phyloP scores from a whole-genome alignment of 2,888 invertebrate species.

The Brachypterus glaber region DNA sequence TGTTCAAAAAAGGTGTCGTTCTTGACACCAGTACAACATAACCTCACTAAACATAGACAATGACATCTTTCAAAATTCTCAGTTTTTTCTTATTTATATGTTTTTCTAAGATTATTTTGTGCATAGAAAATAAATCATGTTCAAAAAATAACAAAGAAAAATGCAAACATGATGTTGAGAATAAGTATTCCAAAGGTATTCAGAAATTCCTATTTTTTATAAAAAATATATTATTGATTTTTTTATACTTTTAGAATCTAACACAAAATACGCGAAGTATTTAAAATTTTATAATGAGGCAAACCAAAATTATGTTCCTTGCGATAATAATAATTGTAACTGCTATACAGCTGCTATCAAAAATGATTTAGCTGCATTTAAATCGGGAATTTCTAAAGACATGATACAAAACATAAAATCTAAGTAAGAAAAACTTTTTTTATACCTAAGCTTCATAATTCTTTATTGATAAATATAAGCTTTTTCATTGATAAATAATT shows the following conservation, averaged over 20 bases:
- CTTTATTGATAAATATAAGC: not conserved
- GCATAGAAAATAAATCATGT: too few relatives aligned
- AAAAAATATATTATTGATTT: too few relatives aligned
- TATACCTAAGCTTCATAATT: constrained; percentile 3
- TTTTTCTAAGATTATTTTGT: too few relatives aligned
- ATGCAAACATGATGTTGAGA: too few relatives aligned
- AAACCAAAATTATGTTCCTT: constrained; percentile 45
- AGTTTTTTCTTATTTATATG: too few relatives aligned
- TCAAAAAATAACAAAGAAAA: too few relatives aligned
- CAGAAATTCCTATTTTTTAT: too few relatives aligned
- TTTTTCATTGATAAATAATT: not conserved
- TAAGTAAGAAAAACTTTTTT: constrained; percentile 30
- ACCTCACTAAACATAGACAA: too few relatives aligned
- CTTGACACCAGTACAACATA: too few relatives aligned
- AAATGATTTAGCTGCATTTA: constrained; percentile 60
- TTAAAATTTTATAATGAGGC: constrained; percentile 45
- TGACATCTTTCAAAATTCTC: too few relatives aligned
- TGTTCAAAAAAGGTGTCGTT: too few relatives aligned
- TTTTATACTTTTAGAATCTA: constrained; percentile 46
- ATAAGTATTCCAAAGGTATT: too few relatives aligned
- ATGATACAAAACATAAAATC: constrained; percentile 50
- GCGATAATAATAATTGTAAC: constrained; percentile 49
- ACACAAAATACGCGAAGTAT: constrained; percentile 39
- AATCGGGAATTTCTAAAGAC: constrained; percentile 57
- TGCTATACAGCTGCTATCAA: constrained; percentile 57